These are phyloP conservation scores for Hydra vulgaris DNA, from an alignment of 30 jellyfish, hydroid and myxozoan species.

Conservation along the genomic window DNA sequence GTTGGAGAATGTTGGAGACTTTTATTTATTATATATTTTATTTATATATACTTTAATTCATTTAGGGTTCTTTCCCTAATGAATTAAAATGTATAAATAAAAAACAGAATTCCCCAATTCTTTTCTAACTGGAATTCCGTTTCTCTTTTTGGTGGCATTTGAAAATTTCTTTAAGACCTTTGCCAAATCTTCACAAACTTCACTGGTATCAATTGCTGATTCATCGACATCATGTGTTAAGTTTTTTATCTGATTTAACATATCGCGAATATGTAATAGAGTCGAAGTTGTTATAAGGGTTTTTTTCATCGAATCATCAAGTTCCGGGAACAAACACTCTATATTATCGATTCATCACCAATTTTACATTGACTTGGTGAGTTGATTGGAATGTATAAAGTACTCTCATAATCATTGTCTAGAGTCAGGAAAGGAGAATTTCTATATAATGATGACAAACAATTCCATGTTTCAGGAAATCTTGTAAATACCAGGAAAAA, in stretches of 20 bases:
- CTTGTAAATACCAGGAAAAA: background rate
- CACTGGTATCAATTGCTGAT: background rate
- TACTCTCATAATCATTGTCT: background rate
- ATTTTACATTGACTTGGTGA: background rate
- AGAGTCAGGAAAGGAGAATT: background rate
- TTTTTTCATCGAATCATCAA: background rate
- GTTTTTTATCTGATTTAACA: background rate
- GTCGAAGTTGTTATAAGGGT: background rate
- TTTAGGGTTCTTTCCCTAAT: too few species aligned
- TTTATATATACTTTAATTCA: too few species aligned
- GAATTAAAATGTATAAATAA: too few species aligned
- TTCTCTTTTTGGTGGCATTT: background rate
- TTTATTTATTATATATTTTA: too few species aligned
- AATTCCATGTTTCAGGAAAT: background rate
- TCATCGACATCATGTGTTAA: constrained; percentile 12
- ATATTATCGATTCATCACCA: background rate
- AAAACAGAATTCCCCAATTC: too few species aligned
- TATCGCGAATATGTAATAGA: background rate
- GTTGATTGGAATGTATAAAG: background rate
- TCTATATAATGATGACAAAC: background rate
- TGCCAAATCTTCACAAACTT: background rate
- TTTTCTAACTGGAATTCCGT: background rate
- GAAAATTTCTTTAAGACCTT: background rate
- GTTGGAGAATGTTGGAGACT: background rate
- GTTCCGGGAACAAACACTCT: background rate